Percentiles rank a stretch among this genome's conserved stretches.
These are phyloP conservation scores for Pangasius larnaudii DNA, from an alignment of 2,797 vertebrate species.

Conservation along the genomic window DNA sequence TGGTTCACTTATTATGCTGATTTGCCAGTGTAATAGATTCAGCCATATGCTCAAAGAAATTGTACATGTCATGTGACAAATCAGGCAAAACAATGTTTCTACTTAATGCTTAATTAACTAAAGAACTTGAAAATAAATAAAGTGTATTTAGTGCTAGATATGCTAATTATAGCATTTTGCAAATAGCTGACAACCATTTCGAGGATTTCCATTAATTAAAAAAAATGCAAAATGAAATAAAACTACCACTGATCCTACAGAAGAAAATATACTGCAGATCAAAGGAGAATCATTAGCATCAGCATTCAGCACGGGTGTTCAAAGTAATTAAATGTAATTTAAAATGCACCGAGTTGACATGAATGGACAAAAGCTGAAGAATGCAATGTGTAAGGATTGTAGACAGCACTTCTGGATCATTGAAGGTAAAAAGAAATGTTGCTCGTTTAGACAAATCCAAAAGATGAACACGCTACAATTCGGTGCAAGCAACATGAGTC, in stretches of 20 bases:
- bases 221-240: neutral
- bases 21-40: conserved; percentile 7
- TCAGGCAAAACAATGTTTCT: neutral
- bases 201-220: neutral
- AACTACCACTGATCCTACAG: neutral
- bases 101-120: neutral
- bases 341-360: neutral
- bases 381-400: neutral
- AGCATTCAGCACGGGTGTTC: neutral
- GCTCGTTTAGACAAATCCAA: neutral
- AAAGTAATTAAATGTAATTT: no score
- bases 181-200: neutral
- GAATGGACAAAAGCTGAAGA: neutral
- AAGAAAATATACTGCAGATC: neutral
- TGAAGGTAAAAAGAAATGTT: neutral
- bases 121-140: neutral
- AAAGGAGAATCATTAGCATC: neutral
- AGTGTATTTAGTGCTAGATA: neutral
- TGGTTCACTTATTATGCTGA: neutral
- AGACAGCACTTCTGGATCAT: neutral
- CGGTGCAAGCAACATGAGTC: neutral
- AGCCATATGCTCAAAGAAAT: conserved; percentile 6
- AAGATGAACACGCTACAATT: neutral
- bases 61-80: conserved; percentile 1
- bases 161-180: neutral